Conservation (phyloP, 1,140 invertebrate species). For the Aradophagus sp. region DNA sequence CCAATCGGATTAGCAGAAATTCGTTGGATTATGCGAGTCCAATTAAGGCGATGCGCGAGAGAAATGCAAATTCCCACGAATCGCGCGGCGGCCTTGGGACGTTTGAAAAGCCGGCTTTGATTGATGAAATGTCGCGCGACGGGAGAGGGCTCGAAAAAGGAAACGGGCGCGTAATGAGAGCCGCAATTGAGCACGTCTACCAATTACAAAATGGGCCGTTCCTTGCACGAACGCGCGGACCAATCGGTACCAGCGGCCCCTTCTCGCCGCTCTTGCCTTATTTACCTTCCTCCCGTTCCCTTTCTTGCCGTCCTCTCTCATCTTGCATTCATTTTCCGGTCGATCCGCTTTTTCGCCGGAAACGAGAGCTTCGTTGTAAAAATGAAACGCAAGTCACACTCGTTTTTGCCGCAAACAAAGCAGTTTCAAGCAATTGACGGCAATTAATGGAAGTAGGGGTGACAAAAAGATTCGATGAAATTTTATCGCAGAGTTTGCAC, state of each 20-base stretch:
- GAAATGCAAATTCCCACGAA: slow-evolving; percentile 34
- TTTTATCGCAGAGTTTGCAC: too few relatives aligned
- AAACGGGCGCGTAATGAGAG: slow-evolving; percentile 70
- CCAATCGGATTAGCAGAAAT: too few relatives aligned
- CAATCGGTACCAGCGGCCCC: slow-evolving; percentile 66
- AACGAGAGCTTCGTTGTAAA: slow-evolving; percentile 40
- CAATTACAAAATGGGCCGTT: slow-evolving; percentile 69
- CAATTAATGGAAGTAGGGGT: not conserved
- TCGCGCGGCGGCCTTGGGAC: slow-evolving; percentile 24
- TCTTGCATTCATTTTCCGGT: slow-evolving; percentile 28
- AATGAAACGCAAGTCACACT: slow-evolving; percentile 28
- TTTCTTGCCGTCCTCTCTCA: slow-evolving; percentile 24
- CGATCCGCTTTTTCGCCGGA: slow-evolving; percentile 45
- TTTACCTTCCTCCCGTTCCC: slow-evolving; percentile 27
- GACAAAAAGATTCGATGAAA: too few relatives aligned
- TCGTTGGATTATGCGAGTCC: slow-evolving; percentile 8
- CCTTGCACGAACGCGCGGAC: slow-evolving; percentile 63
- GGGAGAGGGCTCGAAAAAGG: slow-evolving; percentile 57
- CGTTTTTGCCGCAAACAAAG: slow-evolving; percentile 23
- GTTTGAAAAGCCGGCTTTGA: slow-evolving; percentile 27
- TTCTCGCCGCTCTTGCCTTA: slow-evolving; percentile 43
- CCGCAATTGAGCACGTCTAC: slow-evolving; percentile 69
- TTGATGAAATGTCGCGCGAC: slow-evolving; percentile 59
- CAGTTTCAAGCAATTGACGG: slow-evolving; percentile 17
- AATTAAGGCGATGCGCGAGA: slow-evolving; percentile 19